phyloP scores from a whole-genome alignment of 1,140 invertebrate species.

The Lepidotrigona ventralis region DNA sequence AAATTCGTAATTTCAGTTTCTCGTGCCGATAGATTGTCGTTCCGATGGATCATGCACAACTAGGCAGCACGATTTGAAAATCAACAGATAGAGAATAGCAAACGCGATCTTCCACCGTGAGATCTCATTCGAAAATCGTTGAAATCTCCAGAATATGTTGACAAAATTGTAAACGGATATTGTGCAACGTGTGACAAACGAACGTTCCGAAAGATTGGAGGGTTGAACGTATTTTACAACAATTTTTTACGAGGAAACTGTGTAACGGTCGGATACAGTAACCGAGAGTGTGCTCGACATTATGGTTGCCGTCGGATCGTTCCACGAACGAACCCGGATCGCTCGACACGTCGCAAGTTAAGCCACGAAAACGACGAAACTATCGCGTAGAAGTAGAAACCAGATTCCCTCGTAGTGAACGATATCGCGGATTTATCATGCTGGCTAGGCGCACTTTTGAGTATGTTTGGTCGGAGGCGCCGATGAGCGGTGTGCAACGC shows the following conservation, averaged over 20 bases:
- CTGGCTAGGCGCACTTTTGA: conserved; percentile 15
- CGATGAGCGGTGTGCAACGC: conserved; percentile 17
- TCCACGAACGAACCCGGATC: background rate
- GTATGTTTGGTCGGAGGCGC: conserved; percentile 13
- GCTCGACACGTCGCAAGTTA: background rate
- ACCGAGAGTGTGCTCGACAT: background rate
- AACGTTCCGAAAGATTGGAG: background rate
- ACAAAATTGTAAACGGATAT: accelerated
- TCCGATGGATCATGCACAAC: background rate
- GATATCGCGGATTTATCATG: conserved; percentile 25
- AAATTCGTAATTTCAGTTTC: background rate
- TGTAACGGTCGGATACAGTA: background rate
- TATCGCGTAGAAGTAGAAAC: background rate
- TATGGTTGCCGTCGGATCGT: conserved; percentile 73
- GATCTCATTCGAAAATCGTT: background rate
- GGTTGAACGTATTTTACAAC: too few relatives aligned
- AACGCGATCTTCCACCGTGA: background rate
- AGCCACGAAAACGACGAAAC: background rate
- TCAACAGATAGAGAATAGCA: too few relatives aligned
- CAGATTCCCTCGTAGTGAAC: background rate
- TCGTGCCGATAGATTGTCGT: background rate
- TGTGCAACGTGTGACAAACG: accelerated
- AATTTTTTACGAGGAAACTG: background rate
- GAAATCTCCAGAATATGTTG: background rate
- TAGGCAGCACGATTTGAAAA: background rate